Evolutionary conservation across 2,888 invertebrate species (phyloP), one percentile per base, ranked within the genome.

Genomic region (Lutraria lutraria): DNA sequence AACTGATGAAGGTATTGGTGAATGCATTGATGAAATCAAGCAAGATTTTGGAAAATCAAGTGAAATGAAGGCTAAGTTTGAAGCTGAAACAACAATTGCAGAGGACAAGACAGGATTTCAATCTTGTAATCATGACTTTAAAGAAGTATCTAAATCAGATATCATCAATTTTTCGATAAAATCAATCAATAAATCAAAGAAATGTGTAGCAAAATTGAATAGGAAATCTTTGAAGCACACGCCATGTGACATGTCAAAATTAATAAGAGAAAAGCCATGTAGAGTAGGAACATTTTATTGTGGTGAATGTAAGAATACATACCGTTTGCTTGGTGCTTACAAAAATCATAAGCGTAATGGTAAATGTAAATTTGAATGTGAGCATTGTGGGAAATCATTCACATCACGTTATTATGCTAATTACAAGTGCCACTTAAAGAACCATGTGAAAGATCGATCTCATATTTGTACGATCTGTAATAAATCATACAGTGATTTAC

Each of bases 291-390:
- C 54, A 54, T 91, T 88, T 87, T 82, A 89, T 76, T 93, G 93
- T 79, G 80, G 54, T 13, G 91, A 89, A 16, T 93, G 93, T 82
- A 80, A 90, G 34, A 60, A 86, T 13, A 90, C 88, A 16, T 93
- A 91, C 56, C 85, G 82, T 60, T 85, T 89, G 29, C 31, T 86
- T 10, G 88, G 85, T 52, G 86, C 88, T 13, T 90, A 83, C 56
- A 88, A 91, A 29, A 92, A 90, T 10, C 92, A 93, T 82, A 88
- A 89, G 81, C 84, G 56, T 56, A 84, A 93, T 80, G 93, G 88
- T 8, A 90, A 86, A 84, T 92, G 93, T 79, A 83, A 72, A 19
- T 90, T 91, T 89, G 81, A 87, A 2, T 93, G 93, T 88, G 88
- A 91, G 43, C 88, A 83, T 31, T 93, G 92, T 89, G 92, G 92